A percentile compares a stretch with the other conserved stretches of the same genome.
phyloP scores from a whole-genome alignment of 2,888 invertebrate species.

The Drymonia ruficornis region DNA sequence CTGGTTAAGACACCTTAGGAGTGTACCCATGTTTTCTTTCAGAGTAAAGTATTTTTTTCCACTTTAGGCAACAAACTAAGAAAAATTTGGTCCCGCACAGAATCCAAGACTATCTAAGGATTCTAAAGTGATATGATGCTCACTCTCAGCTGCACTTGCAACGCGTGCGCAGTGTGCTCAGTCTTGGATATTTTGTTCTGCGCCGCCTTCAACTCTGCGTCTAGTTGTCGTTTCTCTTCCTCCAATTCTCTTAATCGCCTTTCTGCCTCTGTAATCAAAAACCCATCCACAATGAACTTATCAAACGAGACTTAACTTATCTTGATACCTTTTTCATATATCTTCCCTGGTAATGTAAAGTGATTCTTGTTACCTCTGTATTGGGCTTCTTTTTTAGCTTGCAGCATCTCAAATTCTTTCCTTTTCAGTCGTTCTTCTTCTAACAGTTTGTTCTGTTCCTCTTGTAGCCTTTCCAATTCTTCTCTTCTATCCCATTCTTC shows the following conservation, averaged over 20 bases:
- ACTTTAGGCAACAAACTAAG: no score
- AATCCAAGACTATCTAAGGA: no score
- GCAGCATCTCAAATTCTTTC: constrained; percentile 89
- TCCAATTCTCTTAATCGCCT: constrained; percentile 88
- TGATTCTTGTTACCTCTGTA: constrained; percentile 83
- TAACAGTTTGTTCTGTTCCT: constrained; percentile 89
- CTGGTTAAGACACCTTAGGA: no score
- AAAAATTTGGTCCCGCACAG: no score
- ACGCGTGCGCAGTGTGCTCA: constrained; percentile 82
- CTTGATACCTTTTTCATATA: no score
- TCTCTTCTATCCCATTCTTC: constrained; percentile 94
- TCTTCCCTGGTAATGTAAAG: not conserved
- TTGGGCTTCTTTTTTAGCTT: constrained; percentile 89
- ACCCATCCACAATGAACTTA: not conserved
- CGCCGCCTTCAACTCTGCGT: constrained; percentile 88
- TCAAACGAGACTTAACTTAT: not conserved
- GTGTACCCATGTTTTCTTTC: no score
- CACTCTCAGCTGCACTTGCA: constrained; percentile 75
- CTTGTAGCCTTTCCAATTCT: constrained; percentile 91
- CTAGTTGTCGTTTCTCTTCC: constrained; percentile 88
- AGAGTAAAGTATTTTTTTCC: no score
- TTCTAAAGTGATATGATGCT: constrained; percentile 14
- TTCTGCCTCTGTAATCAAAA: constrained; percentile 86
- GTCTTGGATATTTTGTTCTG: constrained; percentile 88
- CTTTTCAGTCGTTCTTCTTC: constrained; percentile 91